Evolutionary conservation across 2,113 vertebrate species (phyloP), one percentile per base, ranked within the genome.

Genomic region (Dicentrarchus labrax): DNA sequence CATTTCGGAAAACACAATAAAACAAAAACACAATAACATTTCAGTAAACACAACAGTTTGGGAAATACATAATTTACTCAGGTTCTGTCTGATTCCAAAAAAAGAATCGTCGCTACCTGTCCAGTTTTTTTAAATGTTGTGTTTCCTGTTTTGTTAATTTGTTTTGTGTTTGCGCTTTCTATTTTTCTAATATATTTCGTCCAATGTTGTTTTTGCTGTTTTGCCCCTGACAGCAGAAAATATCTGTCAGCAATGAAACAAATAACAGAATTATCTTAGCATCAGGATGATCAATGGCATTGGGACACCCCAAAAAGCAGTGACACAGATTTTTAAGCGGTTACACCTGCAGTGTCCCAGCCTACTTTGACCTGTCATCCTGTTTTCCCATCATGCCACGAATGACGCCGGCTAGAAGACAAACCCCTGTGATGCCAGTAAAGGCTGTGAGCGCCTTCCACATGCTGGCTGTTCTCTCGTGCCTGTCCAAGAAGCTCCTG

Each of bases 401-500:
- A n/a, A 96, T 41, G 1, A 88, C 17, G 4, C 19, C 57, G 2
- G 82, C 89, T 1, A 96, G 38, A 36, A 96, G 39, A 1, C 88
- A 53, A 6, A 89, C 43, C 16, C 94, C 95, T 0, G 92, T 91
- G 59, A 95, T 61, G 39, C 94, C 95, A 11, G 85, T 92, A 2
- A 89, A 4, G 0, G 74, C 93, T 0, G 89, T 86, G 78, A 96
- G 77, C 7, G 0, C 48, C 78, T 94, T 95, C 94, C 95, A 96
- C 89, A 94, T 90, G 60, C 11, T 48, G 8, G 93, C 93, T 1
- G 93, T 83, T 0, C 73, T 88, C 90, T 95, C 89, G 8, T 95
- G 95, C 39, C 89, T 59, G 77, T 93, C 88, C 11, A 96, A 76
- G 80, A 94, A 95, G 88, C 93, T 94, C 59, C 43, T 66, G 88